Conservation (phyloP, 2,113 vertebrate genomes). For the Ifrita kowaldi region DNA sequence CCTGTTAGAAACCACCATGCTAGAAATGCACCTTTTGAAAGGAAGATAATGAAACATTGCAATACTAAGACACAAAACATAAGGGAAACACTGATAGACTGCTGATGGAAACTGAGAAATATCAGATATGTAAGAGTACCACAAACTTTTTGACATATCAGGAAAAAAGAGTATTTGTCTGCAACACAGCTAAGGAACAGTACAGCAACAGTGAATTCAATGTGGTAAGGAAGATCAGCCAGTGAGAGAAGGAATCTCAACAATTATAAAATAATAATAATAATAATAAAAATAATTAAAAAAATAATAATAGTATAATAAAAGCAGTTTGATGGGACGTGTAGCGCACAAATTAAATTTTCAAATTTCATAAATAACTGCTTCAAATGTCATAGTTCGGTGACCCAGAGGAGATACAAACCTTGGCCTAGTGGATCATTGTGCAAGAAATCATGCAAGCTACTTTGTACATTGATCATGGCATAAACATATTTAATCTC, state of each 20-base stretch:
- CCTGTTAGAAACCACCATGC: background rate
- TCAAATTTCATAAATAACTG: background rate
- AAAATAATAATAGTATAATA: too few species aligned
- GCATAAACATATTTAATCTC: background rate
- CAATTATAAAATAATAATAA: background rate
- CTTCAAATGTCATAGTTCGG: background rate
- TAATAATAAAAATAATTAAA: background rate
- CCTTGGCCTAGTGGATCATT: background rate
- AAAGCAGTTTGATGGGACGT: background rate
- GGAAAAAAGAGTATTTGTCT: background rate
- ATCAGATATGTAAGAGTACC: background rate
- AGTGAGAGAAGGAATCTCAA: background rate
- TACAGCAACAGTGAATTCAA: background rate
- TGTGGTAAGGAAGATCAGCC: background rate
- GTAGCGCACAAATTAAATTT: background rate
- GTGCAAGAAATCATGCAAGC: background rate
- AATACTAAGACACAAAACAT: background rate
- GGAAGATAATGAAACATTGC: background rate
- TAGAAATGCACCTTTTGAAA: background rate
- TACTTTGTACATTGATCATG: background rate
- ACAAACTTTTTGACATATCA: too few species aligned
- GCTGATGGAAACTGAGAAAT: background rate
- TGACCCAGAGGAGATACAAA: background rate
- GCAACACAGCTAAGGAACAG: background rate
- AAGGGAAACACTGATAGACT: background rate